Conservation (phyloP, 1,140 invertebrate genomes). For the Brachionus asplanchnoidis region DNA sequence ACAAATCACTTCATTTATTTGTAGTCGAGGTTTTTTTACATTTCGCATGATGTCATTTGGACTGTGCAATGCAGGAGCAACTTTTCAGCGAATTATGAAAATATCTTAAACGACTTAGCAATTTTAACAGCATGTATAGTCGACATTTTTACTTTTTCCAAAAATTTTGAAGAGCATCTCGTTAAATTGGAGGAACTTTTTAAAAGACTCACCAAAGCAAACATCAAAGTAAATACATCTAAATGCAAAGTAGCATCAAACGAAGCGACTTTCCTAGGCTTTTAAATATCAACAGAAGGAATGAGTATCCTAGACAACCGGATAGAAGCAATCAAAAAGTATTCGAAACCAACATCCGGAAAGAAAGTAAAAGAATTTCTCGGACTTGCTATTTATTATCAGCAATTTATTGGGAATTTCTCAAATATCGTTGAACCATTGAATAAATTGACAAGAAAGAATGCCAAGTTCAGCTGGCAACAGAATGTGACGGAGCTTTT, state of each 20-base stretch:
- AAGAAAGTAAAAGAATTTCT: constrained; percentile 47
- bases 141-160: constrained; percentile 25
- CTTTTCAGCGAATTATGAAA: constrained; percentile 60
- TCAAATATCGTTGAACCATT: constrained; percentile 49
- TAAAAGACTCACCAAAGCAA: too few relatives aligned
- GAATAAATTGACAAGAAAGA: constrained; percentile 46
- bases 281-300: neutral
- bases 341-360: constrained; percentile 44
- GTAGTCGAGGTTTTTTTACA: constrained; percentile 46
- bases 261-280: constrained; percentile 4
- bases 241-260: neutral
- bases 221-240: too few relatives aligned
- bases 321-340: constrained; percentile 46
- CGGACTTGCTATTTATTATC: constrained; percentile 48
- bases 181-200: too few relatives aligned
- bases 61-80: constrained; percentile 52
- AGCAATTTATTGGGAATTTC: constrained; percentile 46
- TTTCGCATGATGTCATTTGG: constrained; percentile 57
- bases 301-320: neutral
- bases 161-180: too few relatives aligned
- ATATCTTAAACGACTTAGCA: neutral
- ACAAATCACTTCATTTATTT: constrained; percentile 40
- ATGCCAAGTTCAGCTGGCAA: constrained; percentile 6
- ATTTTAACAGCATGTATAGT: neutral
- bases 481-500: constrained; percentile 48